A percentile compares a stretch with the other conserved stretches of the same genome.
Evolutionary conservation across 2,797 vertebrate genomes (phyloP).

Genomic region (Pseudomugil tenellus): DNA sequence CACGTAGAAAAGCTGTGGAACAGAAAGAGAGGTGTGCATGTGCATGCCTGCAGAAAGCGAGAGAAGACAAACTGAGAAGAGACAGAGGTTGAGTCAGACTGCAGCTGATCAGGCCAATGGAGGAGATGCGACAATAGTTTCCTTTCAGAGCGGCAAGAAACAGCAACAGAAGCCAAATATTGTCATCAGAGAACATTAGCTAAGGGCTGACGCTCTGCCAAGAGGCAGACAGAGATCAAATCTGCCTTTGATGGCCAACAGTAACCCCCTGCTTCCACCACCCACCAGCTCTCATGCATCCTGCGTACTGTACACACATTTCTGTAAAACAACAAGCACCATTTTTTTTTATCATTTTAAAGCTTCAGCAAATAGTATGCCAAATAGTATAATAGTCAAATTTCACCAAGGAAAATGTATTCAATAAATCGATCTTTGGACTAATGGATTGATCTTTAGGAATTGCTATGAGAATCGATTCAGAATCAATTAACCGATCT

Average conservation of each 20-base stretch:
- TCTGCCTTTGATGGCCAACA: slow-evolving; percentile 67
- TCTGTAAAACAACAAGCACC: slow-evolving; percentile 69
- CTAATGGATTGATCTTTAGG: no score
- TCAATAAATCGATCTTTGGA: no score
- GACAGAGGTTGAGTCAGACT: slow-evolving; percentile 59
- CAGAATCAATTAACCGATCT: no score
- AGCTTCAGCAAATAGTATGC: slow-evolving; percentile 14
- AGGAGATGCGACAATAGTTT: slow-evolving; percentile 74
- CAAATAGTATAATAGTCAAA: no score
- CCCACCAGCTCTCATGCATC: slow-evolving; percentile 40
- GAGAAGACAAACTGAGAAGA: slow-evolving; percentile 29
- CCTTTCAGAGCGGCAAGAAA: slow-evolving; percentile 72
- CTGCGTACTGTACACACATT: slow-evolving; percentile 56
- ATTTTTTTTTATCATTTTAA: slow-evolving; percentile 42
- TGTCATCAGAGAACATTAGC: slow-evolving; percentile 74
- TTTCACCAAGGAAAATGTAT: no score
- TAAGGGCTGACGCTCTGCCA: slow-evolving; percentile 67
- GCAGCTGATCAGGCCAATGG: slow-evolving; percentile 74
- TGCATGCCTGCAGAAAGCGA: neutral
- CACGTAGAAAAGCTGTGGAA: neutral
- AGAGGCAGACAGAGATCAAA: slow-evolving; percentile 71
- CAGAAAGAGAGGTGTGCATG: slow-evolving; percentile 20
- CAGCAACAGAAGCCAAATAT: slow-evolving; percentile 73
- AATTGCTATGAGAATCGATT: no score
- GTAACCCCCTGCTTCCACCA: slow-evolving; percentile 50